A percentile compares a stretch with the other conserved stretches of the same genome.
These are phyloP conservation scores for Morone chrysops DNA, from an alignment of 2,113 vertebrate species.

Conservation along the genomic window DNA sequence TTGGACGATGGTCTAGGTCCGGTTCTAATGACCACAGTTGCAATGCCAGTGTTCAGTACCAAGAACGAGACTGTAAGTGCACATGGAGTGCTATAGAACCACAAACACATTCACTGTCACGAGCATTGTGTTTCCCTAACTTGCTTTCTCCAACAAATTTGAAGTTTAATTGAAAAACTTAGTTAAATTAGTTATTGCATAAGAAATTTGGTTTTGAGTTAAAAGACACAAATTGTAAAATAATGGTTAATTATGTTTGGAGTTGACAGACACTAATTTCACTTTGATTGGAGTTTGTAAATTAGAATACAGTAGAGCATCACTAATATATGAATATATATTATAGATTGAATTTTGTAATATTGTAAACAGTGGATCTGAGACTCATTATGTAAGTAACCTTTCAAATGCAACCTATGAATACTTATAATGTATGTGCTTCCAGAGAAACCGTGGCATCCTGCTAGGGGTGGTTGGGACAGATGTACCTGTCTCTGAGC, in stretches of 20 bases:
- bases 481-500: constrained; percentile 97
- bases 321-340: constrained; percentile 27
- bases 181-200: constrained; percentile 23
- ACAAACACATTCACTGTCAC: not conserved
- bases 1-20: constrained; percentile 91
- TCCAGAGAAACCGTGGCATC: constrained; percentile 94
- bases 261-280: constrained; percentile 44
- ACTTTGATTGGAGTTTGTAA: constrained; percentile 49
- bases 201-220: constrained; percentile 32
- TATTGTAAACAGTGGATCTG: not conserved
- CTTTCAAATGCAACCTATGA: constrained; percentile 18
- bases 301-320: constrained; percentile 36
- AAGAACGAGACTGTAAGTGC: constrained; percentile 98
- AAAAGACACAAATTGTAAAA: constrained; percentile 42
- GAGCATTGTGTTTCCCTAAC: not conserved
- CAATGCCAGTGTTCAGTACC: constrained; percentile 99
- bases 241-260: constrained; percentile 29
- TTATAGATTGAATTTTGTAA: not conserved
- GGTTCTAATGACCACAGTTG: constrained; percentile 98
- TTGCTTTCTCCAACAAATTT: not conserved
- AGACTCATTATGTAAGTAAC: constrained; percentile 4
- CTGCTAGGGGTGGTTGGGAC: constrained; percentile 98
- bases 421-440: constrained; percentile 43
- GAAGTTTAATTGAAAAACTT: constrained; percentile 35
- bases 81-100: not conserved